phyloP scores from a whole-genome alignment of 2,113 vertebrate genomes.

The Podarcis raffonei region DNA sequence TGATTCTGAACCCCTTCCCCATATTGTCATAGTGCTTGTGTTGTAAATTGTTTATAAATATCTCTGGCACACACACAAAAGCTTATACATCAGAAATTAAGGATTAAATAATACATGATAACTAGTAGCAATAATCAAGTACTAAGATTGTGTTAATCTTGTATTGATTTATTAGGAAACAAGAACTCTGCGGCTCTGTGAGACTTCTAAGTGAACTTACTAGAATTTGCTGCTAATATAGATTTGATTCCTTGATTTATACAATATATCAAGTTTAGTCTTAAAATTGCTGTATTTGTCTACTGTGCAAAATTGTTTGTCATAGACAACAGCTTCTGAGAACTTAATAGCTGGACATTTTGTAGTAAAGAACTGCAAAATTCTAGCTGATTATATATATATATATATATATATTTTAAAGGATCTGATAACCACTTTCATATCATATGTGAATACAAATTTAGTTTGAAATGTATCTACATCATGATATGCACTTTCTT shows the following conservation, averaged over 20 bases:
- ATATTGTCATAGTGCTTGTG: background rate
- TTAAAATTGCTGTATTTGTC: background rate
- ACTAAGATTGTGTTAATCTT: background rate
- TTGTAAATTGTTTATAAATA: background rate
- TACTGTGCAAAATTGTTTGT: constrained; percentile 8
- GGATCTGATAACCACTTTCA: background rate
- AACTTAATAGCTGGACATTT: constrained; percentile 14
- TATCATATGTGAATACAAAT: background rate
- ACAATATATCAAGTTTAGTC: background rate
- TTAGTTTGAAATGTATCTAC: background rate
- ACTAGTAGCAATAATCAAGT: background rate
- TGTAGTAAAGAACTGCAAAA: background rate
- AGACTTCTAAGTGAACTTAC: background rate
- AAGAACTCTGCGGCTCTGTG: background rate
- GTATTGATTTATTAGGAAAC: background rate
- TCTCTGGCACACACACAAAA: background rate
- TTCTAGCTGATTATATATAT: background rate
- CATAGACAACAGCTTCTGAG: rapidly evolving
- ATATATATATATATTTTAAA: background rate
- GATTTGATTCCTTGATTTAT: background rate
- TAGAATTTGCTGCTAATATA: background rate
- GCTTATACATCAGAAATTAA: background rate
- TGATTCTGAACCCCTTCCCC: background rate
- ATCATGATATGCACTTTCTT: background rate
- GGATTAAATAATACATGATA: background rate